Conservation (phyloP, 2,888 invertebrate species). For the Erpobdella octoculata region DNA sequence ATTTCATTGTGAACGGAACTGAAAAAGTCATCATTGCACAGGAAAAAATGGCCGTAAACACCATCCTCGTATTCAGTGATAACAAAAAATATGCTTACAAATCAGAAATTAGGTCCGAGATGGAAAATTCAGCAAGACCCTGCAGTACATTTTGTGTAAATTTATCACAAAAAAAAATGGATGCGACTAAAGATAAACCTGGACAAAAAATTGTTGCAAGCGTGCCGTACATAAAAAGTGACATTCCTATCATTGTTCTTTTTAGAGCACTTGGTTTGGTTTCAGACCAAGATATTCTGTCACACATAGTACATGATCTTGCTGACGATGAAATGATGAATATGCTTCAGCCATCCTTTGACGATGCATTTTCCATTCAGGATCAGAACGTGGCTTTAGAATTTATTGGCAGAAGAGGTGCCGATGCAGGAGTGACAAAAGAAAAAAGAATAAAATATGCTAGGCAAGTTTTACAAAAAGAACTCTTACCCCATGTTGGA, state of each 20-base stretch:
- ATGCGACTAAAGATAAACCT: constrained; percentile 63
- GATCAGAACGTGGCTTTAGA: constrained; percentile 98
- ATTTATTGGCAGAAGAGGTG: constrained; percentile 95
- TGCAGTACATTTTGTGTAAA: constrained; percentile 85
- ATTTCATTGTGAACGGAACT: constrained; percentile 98
- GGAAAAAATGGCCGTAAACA: constrained; percentile 99
- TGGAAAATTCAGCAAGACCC: constrained; percentile 65
- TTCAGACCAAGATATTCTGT: constrained; percentile 94
- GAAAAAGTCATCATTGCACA: constrained; percentile 97
- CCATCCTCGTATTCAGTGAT: no score
- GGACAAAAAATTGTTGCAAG: constrained; percentile 96
- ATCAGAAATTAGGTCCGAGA: constrained; percentile 89
- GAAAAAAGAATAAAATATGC: constrained; percentile 99
- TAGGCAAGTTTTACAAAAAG: constrained; percentile 95
- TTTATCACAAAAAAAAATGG: neutral
- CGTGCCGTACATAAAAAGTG: constrained; percentile 95
- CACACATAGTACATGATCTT: constrained; percentile 99
- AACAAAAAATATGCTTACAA: constrained; percentile 98
- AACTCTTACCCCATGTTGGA: constrained; percentile 98
- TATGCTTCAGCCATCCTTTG: constrained; percentile 97
- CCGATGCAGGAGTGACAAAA: constrained; percentile 92
- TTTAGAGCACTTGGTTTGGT: constrained; percentile 98
- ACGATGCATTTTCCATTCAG: constrained; percentile 98
- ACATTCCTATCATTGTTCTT: constrained; percentile 99
- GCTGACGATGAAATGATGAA: constrained; percentile 99